Conservation (phyloP, 2,113 vertebrate genomes). For the Pitta sordida region DNA sequence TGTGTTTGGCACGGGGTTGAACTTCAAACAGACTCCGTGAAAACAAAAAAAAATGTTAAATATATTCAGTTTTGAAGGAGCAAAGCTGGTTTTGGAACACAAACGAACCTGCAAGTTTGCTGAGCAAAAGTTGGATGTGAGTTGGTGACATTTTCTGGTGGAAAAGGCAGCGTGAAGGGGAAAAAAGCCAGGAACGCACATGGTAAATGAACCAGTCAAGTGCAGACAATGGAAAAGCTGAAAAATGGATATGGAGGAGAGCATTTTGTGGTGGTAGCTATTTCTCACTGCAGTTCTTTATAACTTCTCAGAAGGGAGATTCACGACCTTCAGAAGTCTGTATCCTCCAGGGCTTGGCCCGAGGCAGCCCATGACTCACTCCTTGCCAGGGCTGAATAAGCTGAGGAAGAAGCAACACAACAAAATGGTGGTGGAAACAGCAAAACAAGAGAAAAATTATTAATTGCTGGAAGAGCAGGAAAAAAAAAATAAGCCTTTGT, state of each 20-base stretch:
- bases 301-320: constrained; percentile 33
- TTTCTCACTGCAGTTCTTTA: constrained; percentile 29
- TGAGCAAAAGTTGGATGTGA: neutral
- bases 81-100: neutral
- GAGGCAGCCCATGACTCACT: constrained; percentile 42
- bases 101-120: neutral
- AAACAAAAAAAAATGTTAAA: neutral
- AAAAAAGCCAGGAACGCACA: neutral
- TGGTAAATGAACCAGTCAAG: constrained; percentile 61
- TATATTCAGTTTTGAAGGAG: neutral
- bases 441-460: neutral
- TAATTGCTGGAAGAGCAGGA: neutral
- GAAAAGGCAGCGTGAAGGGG: neutral
- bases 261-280: constrained; percentile 7
- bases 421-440: neutral
- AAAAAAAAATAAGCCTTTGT: neutral
- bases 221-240: constrained; percentile 50
- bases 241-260: constrained; percentile 24
- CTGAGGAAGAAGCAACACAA: neutral
- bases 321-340: constrained; percentile 19
- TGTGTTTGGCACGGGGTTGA: neutral
- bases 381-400: neutral
- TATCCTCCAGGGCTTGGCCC: neutral
- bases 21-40: neutral
- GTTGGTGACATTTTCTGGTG: constrained; percentile 28